Base-by-base conservation (phyloP, 2,888 invertebrate species). In the Euzophera pinguis region DNA sequence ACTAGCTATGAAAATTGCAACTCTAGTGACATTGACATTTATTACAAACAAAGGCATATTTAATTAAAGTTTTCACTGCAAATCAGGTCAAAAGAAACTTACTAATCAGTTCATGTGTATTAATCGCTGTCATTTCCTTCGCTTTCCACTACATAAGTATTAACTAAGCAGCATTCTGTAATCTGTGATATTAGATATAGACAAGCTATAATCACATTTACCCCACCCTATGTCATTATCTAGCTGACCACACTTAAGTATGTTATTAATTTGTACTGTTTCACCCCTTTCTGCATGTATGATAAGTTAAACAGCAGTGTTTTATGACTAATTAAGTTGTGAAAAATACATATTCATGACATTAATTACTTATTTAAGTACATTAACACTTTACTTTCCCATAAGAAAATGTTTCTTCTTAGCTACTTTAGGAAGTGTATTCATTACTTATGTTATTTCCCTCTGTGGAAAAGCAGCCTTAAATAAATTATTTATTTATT, bases 291-390 rank as follows among this genome's bases (percentile, higher is more conserved):
- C 12, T 22, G 22, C 22, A 10, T 3, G 8, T 12, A 13, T 13
- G 43, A 43, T 29, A 43, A 43, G 43, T 43, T 12, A 42, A 43
- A 9, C 43, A 41, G 41, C 41, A 22, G 13, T 43, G 43, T 45
- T 45, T n/a, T 9, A 22, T 17, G 10, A 45, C 14, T 45, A 45
- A 45, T 45, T 32, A 45, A 14, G 10, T 4, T 9, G 14, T 45
- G 32, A 45, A 29, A 34, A 34, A 10, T 37, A 16, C 45, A 45
- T 45, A 45, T 45, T 45, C 16, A 45, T 45, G 32, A 34, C 14
- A 14, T 39, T 38, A 38, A 39, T 39, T 13, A 38, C 38, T 13
- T 38, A 38, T 7, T 13, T 39, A 38, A 14, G n/a, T n/a, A 22
- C 22, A 22, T 22, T 16, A 39, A 14, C 4, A 14, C 9, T 14